A percentile compares a stretch with the other conserved stretches of the same genome.
phyloP scores from a whole-genome alignment of 2,888 invertebrate species.

The Ernsta delagoae region DNA sequence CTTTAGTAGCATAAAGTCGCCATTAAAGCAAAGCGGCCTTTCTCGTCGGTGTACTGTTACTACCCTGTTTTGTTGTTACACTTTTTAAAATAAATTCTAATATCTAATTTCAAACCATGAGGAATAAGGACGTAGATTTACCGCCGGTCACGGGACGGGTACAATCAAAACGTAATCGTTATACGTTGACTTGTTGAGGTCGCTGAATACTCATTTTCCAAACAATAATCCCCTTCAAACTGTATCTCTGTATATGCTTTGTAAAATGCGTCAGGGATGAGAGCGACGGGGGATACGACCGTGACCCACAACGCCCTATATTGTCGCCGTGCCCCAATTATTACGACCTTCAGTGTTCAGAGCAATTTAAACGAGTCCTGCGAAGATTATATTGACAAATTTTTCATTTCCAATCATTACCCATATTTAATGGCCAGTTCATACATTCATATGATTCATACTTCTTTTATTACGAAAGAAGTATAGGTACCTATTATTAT shows the following conservation, averaged over 20 bases:
- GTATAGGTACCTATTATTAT: too few species aligned
- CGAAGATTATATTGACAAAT: slow-evolving; percentile 49
- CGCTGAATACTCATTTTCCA: slow-evolving; percentile 9
- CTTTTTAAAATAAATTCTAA: too few species aligned
- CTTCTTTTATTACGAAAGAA: too few species aligned
- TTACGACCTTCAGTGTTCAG: slow-evolving; percentile 59
- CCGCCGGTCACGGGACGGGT: neutral
- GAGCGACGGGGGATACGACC: slow-evolving; percentile 52
- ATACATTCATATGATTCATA: too few species aligned
- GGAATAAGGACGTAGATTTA: too few species aligned
- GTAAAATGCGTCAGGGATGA: slow-evolving; percentile 37
- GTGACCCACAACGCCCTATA: slow-evolving; percentile 74
- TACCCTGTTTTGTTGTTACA: too few species aligned
- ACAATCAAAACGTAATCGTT: neutral
- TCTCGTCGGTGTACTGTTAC: too few species aligned
- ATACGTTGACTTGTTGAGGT: neutral
- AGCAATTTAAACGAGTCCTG: slow-evolving; percentile 54
- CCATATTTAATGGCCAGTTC: too few species aligned
- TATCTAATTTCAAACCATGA: too few species aligned
- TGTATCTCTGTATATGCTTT: slow-evolving; percentile 33
- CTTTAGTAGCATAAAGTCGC: too few species aligned
- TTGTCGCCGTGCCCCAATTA: slow-evolving; percentile 73
- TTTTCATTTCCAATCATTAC: too few species aligned
- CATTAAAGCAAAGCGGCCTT: too few species aligned
- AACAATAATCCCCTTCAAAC: slow-evolving; percentile 11